Evolutionary conservation across 1,140 invertebrate genomes (phyloP).

Genomic region (Sogatella furcifera): DNA sequence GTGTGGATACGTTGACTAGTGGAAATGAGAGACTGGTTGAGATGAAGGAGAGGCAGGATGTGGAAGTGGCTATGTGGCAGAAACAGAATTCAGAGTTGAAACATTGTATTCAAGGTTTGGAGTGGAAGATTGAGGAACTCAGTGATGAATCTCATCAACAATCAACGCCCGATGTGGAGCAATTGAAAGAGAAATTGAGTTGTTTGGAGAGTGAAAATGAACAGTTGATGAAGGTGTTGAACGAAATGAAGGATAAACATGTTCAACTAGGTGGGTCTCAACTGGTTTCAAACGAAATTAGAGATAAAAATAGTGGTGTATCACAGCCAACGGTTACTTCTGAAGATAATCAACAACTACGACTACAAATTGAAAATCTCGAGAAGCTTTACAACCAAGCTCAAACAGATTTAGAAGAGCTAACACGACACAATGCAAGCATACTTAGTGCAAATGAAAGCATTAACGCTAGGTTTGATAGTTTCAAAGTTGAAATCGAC

Average conservation of each 20-base stretch:
- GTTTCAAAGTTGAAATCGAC: constrained; percentile 5
- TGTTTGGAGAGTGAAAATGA: constrained; percentile 17
- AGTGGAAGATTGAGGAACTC: constrained; percentile 29
- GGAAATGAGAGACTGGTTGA: constrained; percentile 68
- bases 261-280: no score
- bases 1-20: constrained; percentile 57
- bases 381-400: no score
- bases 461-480: neutral
- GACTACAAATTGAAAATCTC: no score
- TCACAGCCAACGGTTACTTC: no score
- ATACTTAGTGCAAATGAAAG: neutral
- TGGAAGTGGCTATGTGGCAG: constrained; percentile 52
- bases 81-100: constrained; percentile 49
- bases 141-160: neutral
- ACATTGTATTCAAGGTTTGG: constrained; percentile 31
- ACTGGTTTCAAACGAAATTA: no score
- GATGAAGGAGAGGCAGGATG: constrained; percentile 68
- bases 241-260: constrained; percentile 11
- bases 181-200: constrained; percentile 17
- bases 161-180: neutral
- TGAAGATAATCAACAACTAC: no score
- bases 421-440: no score
- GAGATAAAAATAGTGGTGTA: no score
- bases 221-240: constrained; percentile 19
- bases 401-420: no score